Evolutionary conservation across 1,140 invertebrate genomes (phyloP), one percentile per base, ranked within the genome.

Genomic region (Drosophila truncata): DNA sequence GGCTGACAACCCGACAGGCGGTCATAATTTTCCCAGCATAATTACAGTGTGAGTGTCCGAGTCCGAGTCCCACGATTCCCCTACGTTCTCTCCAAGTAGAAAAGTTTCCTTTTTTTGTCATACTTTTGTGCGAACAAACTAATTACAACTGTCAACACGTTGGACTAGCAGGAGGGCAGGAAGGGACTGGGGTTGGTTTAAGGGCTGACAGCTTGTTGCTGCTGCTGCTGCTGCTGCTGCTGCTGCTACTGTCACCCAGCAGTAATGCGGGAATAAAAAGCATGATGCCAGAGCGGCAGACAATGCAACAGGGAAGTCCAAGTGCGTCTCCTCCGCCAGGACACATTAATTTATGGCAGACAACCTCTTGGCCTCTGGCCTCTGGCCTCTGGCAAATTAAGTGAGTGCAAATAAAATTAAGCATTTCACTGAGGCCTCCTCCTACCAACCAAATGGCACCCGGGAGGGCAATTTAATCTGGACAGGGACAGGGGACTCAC

Each of bases 91-190:
- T 11, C 35, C 33, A 29, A 46, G 62, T 41, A 73, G 44, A 62
- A 80, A 87, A 88, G 65, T 88, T 90, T 90, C 71, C 33, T 16
- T 79, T 81, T 82, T 83, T 87, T 90, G 85, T 88, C 85, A 79
- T 81, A 90, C 85, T 88, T 55, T 37, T 90, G 85, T 85, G 85
- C 85, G 85, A 88, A 88, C 86, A 90, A 90, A 90, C 85, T 90
- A 90, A 90, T 90, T 90, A 90, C 81, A 90, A 90, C 86, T 90
- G 85, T 90, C 85, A 90, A 90, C 85, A 91, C 85, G 86, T 77
- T 80, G 83, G 41, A 31, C 61, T 18, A 29, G 18, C 35, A n/a
- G 42, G 35, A 20, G 31, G 4, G 2, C 31, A n/a, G 44, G 39
- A 9, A 14, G 11, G 10, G 47, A 7, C 27, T 16, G 33, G n/a